Percentiles rank a stretch among this genome's conserved stretches.
phyloP scores from a whole-genome alignment of 2,888 invertebrate genomes.

The Caenorhabditis sulstoni region DNA sequence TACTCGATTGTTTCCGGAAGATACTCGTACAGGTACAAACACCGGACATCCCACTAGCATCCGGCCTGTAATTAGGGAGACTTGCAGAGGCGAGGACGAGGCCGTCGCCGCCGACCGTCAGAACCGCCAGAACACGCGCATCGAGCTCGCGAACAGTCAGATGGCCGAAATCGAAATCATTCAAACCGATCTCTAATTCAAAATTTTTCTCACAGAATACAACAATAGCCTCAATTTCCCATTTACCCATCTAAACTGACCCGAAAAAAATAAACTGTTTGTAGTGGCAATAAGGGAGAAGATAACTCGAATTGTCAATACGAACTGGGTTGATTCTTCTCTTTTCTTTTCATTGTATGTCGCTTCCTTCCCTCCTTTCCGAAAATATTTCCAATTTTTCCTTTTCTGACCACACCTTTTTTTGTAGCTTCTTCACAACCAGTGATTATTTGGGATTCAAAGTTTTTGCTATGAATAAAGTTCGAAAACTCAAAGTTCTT shows the following conservation, averaged over 20 bases:
- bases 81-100: conserved; percentile 55
- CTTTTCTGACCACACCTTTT: no score
- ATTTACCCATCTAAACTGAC: no score
- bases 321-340: no score
- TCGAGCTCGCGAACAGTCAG: conserved; percentile 46
- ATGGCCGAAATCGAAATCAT: conserved; percentile 50
- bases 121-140: conserved; percentile 42
- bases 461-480: conserved; percentile 3
- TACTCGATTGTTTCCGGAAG: conserved; percentile 59
- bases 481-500: no score
- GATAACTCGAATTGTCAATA: no score
- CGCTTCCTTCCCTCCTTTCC: no score
- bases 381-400: no score
- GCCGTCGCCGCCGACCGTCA: conserved; percentile 24
- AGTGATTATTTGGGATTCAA: conserved; percentile 1
- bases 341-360: no score
- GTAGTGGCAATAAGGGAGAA: no score
- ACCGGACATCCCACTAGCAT: not conserved
- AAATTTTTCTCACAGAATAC: conserved; percentile 4
- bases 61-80: conserved; percentile 28
- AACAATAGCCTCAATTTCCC: not conserved
- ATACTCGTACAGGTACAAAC: conserved; percentile 40
- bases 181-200: conserved; percentile 44
- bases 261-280: no score
- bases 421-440: not conserved